A percentile compares a stretch with the other conserved stretches of the same genome.
Evolutionary conservation across 2,113 vertebrate genomes (phyloP).

Genomic region (Gymnarchus niloticus): DNA sequence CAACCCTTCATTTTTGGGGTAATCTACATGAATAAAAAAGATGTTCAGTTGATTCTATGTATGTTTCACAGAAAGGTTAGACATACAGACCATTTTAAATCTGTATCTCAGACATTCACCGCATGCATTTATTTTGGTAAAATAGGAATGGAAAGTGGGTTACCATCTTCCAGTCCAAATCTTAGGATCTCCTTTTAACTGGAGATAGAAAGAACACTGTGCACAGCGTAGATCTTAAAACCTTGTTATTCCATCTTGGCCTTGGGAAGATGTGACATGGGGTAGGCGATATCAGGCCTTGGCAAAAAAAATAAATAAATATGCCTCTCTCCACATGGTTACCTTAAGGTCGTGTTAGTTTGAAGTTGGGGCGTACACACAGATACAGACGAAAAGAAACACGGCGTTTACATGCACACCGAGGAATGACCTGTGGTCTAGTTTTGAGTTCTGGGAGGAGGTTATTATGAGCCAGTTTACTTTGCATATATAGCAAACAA

Average conservation of each 20-base stretch:
- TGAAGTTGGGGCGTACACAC: not conserved
- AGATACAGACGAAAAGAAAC: not conserved
- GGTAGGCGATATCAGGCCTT: not conserved
- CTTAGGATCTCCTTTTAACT: not conserved
- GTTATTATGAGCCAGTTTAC: not conserved
- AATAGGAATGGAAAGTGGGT: not conserved
- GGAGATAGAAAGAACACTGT: not conserved
- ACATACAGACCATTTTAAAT: not conserved
- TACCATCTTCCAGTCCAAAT: not conserved
- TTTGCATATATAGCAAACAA: not conserved
- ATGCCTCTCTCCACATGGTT: not conserved
- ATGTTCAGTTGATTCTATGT: not conserved
- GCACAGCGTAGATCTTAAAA: not conserved
- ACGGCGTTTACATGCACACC: not conserved
- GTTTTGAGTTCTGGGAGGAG: not conserved
- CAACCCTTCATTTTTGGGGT: not conserved
- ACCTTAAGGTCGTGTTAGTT: not conserved
- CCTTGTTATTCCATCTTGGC: conserved; percentile 43
- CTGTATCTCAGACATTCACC: not conserved
- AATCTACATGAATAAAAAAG: not conserved
- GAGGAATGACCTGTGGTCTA: not conserved
- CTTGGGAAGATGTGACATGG: not conserved
- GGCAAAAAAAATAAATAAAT: not conserved
- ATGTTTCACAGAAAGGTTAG: not conserved
- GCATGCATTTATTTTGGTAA: not conserved